Percentiles rank a stretch among this genome's conserved stretches.
phyloP scores from a whole-genome alignment of 2,888 invertebrate genomes.

The Eulithis prunata region DNA sequence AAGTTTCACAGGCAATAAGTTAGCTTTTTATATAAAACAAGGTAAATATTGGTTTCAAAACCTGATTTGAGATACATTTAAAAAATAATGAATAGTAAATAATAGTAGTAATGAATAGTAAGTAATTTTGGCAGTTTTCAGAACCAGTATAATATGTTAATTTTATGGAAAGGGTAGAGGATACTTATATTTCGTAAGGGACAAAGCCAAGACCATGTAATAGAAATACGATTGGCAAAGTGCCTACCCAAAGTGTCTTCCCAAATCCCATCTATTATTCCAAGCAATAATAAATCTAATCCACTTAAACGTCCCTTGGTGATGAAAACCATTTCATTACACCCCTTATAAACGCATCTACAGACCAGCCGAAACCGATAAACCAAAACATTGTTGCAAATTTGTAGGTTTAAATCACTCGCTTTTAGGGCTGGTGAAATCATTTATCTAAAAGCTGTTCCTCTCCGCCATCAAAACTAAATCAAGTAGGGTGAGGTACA shows the following conservation, averaged over 20 bases:
- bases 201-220: constrained; percentile 40
- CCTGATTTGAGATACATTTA: no score
- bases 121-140: no score
- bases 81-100: no score
- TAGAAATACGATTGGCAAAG: constrained; percentile 41
- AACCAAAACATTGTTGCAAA: constrained; percentile 77
- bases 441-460: constrained; percentile 81
- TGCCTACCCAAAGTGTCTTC: constrained; percentile 42
- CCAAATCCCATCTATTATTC: constrained; percentile 49
- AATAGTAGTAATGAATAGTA: no score
- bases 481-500: constrained; percentile 80
- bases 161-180: constrained; percentile 17
- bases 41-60: no score
- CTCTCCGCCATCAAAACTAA: constrained; percentile 82
- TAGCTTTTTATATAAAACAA: no score
- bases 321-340: constrained; percentile 74
- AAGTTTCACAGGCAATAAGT: no score
- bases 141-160: background rate
- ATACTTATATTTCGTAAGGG: constrained; percentile 24
- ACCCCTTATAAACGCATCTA: constrained; percentile 65
- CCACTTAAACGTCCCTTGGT: constrained; percentile 65
- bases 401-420: constrained; percentile 56
- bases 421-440: constrained; percentile 58
- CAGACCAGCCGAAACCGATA: constrained; percentile 61
- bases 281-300: constrained; percentile 64